These are phyloP conservation scores for Seira musarum DNA, from an alignment of 2,888 invertebrate genomes.

Conservation along the genomic window DNA sequence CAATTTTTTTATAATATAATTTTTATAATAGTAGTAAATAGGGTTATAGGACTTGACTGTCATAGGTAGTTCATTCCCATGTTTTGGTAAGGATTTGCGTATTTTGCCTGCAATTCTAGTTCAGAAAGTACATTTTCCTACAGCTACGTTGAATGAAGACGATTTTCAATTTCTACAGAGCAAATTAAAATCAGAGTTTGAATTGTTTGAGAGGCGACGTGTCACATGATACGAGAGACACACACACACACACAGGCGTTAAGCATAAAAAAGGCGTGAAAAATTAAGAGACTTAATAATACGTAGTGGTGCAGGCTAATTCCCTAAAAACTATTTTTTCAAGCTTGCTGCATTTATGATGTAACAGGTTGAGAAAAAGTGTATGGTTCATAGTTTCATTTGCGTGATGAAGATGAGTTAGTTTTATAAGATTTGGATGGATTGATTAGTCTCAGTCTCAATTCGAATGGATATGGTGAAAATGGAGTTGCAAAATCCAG, in stretches of 20 bases:
- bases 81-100: too few species aligned
- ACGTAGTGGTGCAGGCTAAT: neutral
- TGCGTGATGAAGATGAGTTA: slow-evolving; percentile 12
- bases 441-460: neutral
- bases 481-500: too few species aligned
- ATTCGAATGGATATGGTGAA: neutral
- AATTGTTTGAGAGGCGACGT: too few species aligned
- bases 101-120: too few species aligned
- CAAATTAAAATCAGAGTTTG: too few species aligned
- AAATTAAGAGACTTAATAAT: slow-evolving; percentile 1
- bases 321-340: slow-evolving; percentile 7
- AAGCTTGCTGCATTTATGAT: neutral
- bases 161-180: too few species aligned
- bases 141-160: too few species aligned
- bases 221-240: neutral
- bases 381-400: slow-evolving; percentile 4
- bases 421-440: neutral
- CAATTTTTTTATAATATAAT: slow-evolving; percentile 1
- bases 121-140: too few species aligned
- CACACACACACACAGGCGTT: neutral
- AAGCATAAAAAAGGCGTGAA: slow-evolving; percentile 3
- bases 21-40: neutral
- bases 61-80: too few species aligned
- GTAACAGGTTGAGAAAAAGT: slow-evolving; percentile 8
- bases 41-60: too few species aligned